phyloP scores from a whole-genome alignment of 2,888 invertebrate species.

The Chironomus tentans region DNA sequence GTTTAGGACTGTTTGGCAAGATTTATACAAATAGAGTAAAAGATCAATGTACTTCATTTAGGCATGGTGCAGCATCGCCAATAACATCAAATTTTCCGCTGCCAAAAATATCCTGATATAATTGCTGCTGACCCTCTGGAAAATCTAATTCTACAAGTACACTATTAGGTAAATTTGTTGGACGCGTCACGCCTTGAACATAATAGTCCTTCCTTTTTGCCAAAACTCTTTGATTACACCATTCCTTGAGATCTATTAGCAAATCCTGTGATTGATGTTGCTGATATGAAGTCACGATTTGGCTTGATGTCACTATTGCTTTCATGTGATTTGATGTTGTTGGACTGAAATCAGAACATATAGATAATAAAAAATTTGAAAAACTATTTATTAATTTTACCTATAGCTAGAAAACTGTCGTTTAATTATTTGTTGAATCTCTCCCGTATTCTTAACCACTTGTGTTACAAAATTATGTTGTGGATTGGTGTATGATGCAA shows the following conservation, averaged over 20 bases:
- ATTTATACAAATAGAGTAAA: background rate
- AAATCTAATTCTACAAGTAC: constrained; percentile 77
- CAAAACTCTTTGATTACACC: constrained; percentile 86
- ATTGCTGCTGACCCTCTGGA: constrained; percentile 56
- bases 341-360: background rate
- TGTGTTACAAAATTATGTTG: background rate
- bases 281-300: background rate
- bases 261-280: constrained; percentile 31
- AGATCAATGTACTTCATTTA: constrained; percentile 57
- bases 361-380: background rate
- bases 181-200: constrained; percentile 79
- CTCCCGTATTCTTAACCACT: background rate
- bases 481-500: background rate
- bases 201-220: constrained; percentile 76
- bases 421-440: constrained; percentile 9
- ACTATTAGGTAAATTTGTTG: constrained; percentile 56
- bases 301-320: constrained; percentile 8
- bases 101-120: constrained; percentile 70
- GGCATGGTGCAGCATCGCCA: constrained; percentile 83
- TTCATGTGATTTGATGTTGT: constrained; percentile 7
- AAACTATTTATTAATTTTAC: background rate
- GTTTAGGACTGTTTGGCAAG: background rate
- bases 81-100: constrained; percentile 78
- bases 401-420: background rate
- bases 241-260: constrained; percentile 76